These are phyloP conservation scores for Dichetophora obliterata DNA, from an alignment of 2,888 invertebrate genomes.

Conservation along the genomic window DNA sequence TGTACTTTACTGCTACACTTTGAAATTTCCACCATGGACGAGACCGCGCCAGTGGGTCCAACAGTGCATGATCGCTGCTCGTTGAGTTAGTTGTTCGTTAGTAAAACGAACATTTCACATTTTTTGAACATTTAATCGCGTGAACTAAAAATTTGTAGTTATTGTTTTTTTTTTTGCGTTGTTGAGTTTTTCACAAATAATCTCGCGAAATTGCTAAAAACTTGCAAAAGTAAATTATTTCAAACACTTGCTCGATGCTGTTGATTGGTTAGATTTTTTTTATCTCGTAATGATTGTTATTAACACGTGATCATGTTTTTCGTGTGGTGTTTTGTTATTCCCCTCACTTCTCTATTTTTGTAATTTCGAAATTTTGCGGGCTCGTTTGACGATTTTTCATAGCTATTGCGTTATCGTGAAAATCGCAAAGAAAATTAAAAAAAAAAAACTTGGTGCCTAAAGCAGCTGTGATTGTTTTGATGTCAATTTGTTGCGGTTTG, in stretches of 20 bases:
- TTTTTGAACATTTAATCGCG: background rate
- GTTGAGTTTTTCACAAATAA: background rate
- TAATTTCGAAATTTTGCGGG: background rate
- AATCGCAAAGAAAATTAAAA: background rate
- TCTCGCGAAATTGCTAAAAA: background rate
- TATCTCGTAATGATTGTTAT: background rate
- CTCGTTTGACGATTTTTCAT: background rate
- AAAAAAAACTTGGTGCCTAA: background rate
- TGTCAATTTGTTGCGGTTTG: background rate
- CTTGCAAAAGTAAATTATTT: background rate
- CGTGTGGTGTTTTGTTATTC: background rate
- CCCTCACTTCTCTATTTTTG: background rate
- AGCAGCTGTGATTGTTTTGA: background rate
- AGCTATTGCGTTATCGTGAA: background rate
- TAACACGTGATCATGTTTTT: background rate
- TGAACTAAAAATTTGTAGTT: constrained; percentile 1
- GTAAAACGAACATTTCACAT: constrained; percentile 21
- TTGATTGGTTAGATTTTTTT: background rate
- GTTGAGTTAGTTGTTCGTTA: constrained; percentile 28
- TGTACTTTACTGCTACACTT: constrained; percentile 21
- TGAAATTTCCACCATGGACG: constrained; percentile 27
- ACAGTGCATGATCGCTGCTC: constrained; percentile 29
- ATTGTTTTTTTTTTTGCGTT: background rate
- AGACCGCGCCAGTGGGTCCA: constrained; percentile 16
- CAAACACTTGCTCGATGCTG: background rate